These are phyloP conservation scores for Pitta sordida DNA, from an alignment of 2,113 vertebrate genomes.

Conservation along the genomic window DNA sequence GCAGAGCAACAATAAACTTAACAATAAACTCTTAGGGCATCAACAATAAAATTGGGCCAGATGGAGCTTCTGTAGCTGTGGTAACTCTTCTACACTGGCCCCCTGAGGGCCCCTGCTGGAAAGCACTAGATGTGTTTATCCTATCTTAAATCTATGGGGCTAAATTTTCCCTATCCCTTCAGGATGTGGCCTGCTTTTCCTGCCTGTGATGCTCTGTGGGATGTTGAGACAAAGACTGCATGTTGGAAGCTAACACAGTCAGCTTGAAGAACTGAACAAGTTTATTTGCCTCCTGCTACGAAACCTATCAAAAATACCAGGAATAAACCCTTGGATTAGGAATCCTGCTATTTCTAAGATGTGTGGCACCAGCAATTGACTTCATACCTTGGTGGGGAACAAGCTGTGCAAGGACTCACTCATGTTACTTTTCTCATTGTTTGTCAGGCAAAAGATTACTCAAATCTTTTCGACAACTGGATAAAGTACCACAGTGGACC, in stretches of 20 bases:
- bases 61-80: neutral
- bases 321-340: constrained; percentile 41
- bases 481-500: neutral
- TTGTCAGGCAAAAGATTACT: neutral
- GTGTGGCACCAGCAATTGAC: neutral
- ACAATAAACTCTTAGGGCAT: neutral
- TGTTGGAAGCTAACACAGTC: neutral
- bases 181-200: neutral
- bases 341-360: constrained; percentile 21
- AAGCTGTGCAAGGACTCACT: neutral
- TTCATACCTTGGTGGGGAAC: neutral
- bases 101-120: neutral
- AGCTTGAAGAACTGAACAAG: neutral
- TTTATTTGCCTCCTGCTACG: neutral
- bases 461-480: neutral
- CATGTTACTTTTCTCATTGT: neutral
- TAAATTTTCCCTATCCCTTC: neutral
- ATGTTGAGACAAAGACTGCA: neutral
- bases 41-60: neutral
- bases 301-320: neutral
- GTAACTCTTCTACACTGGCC: neutral
- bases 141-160: neutral
- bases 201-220: neutral
- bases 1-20: too few relatives aligned
- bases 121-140: neutral